Base-by-base conservation (phyloP, 2,113 vertebrate genomes). In the Scalopus aquaticus region DNA sequence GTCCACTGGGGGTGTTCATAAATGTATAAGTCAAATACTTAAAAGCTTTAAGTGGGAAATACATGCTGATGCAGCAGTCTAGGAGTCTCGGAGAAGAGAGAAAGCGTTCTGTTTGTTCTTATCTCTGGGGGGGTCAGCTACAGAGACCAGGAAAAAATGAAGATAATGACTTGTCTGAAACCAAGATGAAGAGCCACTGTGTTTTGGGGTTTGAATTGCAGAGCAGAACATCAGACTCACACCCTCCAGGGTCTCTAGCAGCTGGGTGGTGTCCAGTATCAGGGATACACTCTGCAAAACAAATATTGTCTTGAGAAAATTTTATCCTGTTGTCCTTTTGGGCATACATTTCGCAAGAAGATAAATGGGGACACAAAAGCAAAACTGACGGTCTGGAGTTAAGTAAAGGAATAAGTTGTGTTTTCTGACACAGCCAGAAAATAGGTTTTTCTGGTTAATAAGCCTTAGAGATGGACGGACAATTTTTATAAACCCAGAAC, bases 31-130 rank as follows among this genome's bases (percentile, higher is more conserved):
- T 79, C 79, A 95, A 95, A 92, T 91, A 12, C 85, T 97, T 96
- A 96, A 97, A 97, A 98, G 95, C 87, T 96, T 96, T 88, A 87
- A 97, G 83, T 69, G 95, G 95, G 88, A 97, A 97, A 93, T 81
- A 80, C 28, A 73, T 96, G 95, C 93, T 97, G 95, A 97, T 35
- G 26, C 85, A 97, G 88, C 92, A 94, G 0, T 73, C 93, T 91
- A 93, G 49, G 94, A 94, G 0, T 73, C 93, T 91, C 93, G 49
- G 93, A 54, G 73, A 91, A 90, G 74, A 77, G 39, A 82, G 77
- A 89, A 58, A 39, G 81, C 15, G 72, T 56, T 90, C 88, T 96
- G 35, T 94, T 95, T 67, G 89, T 93, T 73, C 74, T 84, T 78
- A 80, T 95, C 64, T 93, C 44, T 42, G 17, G 16, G 20, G 56